phyloP scores from a whole-genome alignment of 2,888 invertebrate species.

The Resseliella maxima region DNA sequence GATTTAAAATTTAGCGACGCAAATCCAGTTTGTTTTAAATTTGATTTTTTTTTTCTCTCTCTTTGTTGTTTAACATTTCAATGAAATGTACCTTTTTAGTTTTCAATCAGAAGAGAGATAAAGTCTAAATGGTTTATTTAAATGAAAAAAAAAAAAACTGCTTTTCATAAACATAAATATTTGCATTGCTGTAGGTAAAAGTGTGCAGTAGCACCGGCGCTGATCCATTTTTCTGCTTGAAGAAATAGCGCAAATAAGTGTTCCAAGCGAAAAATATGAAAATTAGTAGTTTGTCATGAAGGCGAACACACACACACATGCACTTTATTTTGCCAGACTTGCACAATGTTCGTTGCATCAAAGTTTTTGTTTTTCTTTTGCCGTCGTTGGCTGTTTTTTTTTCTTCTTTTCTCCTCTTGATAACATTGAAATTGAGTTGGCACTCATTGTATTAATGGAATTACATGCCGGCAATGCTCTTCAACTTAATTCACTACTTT shows the following conservation, averaged over 20 bases:
- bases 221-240: conserved; percentile 41
- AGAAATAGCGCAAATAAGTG: conserved; percentile 27
- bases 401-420: neutral
- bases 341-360: neutral
- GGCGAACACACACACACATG: neutral
- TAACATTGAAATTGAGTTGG: conserved; percentile 39
- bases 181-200: conserved; percentile 15
- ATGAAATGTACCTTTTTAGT: neutral
- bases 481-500: conserved; percentile 27
- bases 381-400: neutral
- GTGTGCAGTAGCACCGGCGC: conserved; percentile 19
- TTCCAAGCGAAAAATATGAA: neutral
- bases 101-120: too few species aligned
- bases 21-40: neutral
- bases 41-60: neutral
- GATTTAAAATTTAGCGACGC: conserved; percentile 11
- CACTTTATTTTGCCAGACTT: neutral
- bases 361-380: conserved; percentile 39
- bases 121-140: neutral
- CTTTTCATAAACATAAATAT: conserved; percentile 38
- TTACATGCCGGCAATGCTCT: conserved; percentile 15
- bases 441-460: conserved; percentile 41
- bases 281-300: neutral
- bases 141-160: neutral
- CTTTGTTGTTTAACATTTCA: neutral